Conservation (phyloP, 2,113 vertebrate genomes). For the Tachysurus vachellii region DNA sequence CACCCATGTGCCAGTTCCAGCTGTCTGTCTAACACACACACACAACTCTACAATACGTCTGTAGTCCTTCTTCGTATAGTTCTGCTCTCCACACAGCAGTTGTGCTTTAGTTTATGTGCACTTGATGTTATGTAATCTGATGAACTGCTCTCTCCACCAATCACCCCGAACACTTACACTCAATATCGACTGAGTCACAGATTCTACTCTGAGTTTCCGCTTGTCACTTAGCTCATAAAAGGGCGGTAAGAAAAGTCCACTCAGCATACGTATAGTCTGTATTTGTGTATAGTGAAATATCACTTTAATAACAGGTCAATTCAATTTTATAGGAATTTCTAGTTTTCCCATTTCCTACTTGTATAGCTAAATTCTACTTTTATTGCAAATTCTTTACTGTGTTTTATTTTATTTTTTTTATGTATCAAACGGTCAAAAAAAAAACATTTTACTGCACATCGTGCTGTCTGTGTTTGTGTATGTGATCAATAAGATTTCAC, state of each 20-base stretch:
- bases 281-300: not conserved
- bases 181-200: not conserved
- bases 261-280: not conserved
- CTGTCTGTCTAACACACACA: constrained; percentile 37
- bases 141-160: not conserved
- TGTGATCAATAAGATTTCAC: not conserved
- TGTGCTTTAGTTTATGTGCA: not conserved
- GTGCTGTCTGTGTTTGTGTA: too few relatives aligned
- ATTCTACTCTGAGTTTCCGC: not conserved
- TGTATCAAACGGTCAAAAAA: too few relatives aligned
- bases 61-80: not conserved
- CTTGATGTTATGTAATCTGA: not conserved
- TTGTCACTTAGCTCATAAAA: not conserved
- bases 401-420: too few relatives aligned
- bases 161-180: not conserved
- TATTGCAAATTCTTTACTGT: too few relatives aligned
- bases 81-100: not conserved
- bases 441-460: too few relatives aligned
- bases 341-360: too few relatives aligned
- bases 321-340: not conserved
- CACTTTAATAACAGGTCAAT: not conserved
- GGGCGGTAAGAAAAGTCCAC: not conserved
- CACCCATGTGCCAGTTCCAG: constrained; percentile 46
- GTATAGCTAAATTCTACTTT: too few relatives aligned
- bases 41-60: not conserved